phyloP scores from a whole-genome alignment of 2,797 vertebrate species.

The Forpus xanthops region DNA sequence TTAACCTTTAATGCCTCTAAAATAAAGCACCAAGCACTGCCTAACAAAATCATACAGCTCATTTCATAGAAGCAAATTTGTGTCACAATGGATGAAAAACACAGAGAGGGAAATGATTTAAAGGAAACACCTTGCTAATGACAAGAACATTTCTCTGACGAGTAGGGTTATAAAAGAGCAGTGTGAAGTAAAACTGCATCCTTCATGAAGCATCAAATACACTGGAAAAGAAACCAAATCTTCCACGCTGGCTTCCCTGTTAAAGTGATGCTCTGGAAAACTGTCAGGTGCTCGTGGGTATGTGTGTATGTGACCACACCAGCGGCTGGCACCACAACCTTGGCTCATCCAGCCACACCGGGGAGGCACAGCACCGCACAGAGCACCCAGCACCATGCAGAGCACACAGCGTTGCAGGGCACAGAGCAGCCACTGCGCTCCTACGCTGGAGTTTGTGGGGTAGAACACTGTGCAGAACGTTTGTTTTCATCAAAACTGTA shows the following conservation, averaged over 20 bases:
- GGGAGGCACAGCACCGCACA: not conserved
- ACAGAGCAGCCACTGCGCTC: rapidly evolving
- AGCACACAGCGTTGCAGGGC: rapidly evolving
- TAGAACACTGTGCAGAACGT: not conserved
- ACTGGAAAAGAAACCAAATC: conserved; percentile 54
- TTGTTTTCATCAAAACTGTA: not conserved
- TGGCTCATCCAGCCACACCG: rapidly evolving
- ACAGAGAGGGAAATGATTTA: conserved; percentile 38
- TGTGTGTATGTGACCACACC: rapidly evolving
- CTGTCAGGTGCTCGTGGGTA: not conserved
- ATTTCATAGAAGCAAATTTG: conserved; percentile 16
- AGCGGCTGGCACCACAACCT: rapidly evolving
- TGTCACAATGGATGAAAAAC: conserved; percentile 29
- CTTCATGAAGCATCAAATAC: conserved; percentile 59
- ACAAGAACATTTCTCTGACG: conserved; percentile 26
- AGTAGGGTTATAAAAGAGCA: not conserved
- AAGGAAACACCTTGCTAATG: conserved; percentile 51
- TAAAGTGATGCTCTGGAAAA: conserved; percentile 12
- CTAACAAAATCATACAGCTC: conserved; percentile 43
- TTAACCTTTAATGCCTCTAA: conserved; percentile 28
- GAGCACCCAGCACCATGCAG: rapidly evolving
- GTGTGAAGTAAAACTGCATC: conserved; percentile 43
- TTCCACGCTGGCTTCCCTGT: conserved; percentile 17
- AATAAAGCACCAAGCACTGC: conserved; percentile 36
- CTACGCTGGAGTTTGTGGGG: rapidly evolving